A percentile compares a stretch with the other conserved stretches of the same genome.
phyloP scores from a whole-genome alignment of 2,113 vertebrate species.

The Saimiri boliviensis region DNA sequence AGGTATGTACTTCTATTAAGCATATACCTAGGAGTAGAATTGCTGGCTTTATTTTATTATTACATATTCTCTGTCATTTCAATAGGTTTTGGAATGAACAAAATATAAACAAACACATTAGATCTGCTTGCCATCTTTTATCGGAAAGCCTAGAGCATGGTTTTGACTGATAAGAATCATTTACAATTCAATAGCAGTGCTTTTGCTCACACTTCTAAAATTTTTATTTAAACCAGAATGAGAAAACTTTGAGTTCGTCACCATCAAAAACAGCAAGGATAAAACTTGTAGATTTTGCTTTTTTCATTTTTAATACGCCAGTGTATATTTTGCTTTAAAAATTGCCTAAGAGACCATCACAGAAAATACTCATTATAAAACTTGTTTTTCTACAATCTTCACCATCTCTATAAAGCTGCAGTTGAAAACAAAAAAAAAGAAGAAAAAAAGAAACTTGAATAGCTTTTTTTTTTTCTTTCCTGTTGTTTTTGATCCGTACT shows the following conservation, averaged over 20 bases:
- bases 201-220: background rate
- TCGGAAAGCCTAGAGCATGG: background rate
- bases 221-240: background rate
- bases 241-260: background rate
- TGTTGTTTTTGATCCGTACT: slow-evolving; percentile 52
- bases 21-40: background rate
- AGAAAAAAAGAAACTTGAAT: background rate
- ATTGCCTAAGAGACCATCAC: background rate
- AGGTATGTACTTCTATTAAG: background rate
- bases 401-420: background rate
- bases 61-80: background rate
- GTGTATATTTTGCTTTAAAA: background rate
- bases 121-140: background rate
- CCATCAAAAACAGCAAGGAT: background rate
- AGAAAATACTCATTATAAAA: slow-evolving; percentile 35
- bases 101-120: background rate
- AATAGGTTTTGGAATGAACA: background rate
- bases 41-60: background rate
- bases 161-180: background rate
- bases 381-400: background rate
- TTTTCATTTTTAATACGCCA: background rate
- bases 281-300: background rate
- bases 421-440: background rate
- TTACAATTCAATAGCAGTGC: background rate
- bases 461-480: background rate